These are phyloP conservation scores for Pocillopora verrucosa DNA, from an alignment of 64 coral and sea anemone species.

Conservation along the genomic window DNA sequence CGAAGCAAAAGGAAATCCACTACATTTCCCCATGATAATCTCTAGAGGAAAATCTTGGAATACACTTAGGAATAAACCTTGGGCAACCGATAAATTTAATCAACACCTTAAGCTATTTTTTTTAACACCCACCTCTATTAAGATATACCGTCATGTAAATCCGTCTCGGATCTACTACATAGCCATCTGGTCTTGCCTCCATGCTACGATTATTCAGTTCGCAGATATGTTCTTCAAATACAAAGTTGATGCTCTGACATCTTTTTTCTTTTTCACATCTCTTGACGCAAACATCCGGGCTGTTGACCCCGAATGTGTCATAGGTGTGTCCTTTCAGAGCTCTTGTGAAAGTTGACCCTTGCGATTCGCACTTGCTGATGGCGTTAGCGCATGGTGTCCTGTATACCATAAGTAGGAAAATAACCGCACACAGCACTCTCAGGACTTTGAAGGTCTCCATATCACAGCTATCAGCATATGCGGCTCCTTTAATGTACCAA, in stretches of 20 bases:
- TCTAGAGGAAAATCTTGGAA: too few species aligned
- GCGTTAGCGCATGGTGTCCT: not conserved
- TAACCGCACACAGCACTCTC: not conserved
- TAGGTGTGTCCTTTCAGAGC: not conserved
- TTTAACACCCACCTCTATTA: conserved; percentile 5
- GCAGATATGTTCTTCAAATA: not conserved
- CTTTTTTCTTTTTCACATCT: not conserved
- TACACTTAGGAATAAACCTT: too few species aligned
- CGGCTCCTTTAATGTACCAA: too few species aligned
- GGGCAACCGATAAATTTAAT: not conserved
- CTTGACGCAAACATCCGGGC: not conserved
- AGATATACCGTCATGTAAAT: not conserved
- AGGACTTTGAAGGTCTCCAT: not conserved
- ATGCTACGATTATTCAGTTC: conserved; percentile 12
- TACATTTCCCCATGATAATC: too few species aligned
- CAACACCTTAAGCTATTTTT: not conserved
- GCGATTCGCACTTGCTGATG: not conserved
- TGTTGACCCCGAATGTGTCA: not conserved
- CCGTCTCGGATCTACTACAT: not conserved
- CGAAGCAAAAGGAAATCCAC: too few species aligned
- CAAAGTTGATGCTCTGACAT: conserved; percentile 6
- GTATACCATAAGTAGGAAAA: not conserved
- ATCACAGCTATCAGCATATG: not conserved
- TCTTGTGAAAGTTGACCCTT: not conserved
- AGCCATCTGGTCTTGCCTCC: not conserved